phyloP scores from a whole-genome alignment of 2,888 invertebrate species.

The Leptinotarsa juncta region DNA sequence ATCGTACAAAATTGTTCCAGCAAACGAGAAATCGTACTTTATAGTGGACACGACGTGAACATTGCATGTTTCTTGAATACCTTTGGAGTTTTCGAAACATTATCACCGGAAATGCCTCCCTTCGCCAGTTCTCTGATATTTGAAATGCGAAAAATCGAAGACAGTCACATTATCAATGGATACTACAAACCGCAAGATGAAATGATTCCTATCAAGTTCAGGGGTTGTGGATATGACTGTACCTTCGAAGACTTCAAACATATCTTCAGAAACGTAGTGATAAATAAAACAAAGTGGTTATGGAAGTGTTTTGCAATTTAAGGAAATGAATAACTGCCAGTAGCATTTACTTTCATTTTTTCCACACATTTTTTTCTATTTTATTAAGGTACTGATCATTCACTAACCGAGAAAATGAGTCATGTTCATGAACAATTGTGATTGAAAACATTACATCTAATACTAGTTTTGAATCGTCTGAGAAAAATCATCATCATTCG shows the following conservation, averaged over 20 bases:
- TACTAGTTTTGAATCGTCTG: too few species aligned
- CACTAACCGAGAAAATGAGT: too few species aligned
- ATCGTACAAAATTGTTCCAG: not conserved
- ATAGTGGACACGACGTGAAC: conserved; percentile 29
- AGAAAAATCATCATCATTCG: too few species aligned
- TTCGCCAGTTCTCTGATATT: conserved; percentile 34
- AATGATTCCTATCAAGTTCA: conserved; percentile 26
- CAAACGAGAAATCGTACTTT: conserved; percentile 14
- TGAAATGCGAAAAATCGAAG: conserved; percentile 24
- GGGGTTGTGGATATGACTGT: conserved; percentile 28
- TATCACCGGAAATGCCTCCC: conserved; percentile 12
- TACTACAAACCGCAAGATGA: conserved; percentile 26
- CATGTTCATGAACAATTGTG: too few species aligned
- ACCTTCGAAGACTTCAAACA: conserved; percentile 26
- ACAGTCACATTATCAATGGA: conserved; percentile 19
- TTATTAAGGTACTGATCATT: too few species aligned
- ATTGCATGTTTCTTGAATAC: conserved; percentile 29
- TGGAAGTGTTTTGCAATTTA: conserved; percentile 13
- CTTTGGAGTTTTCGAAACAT: conserved; percentile 8
- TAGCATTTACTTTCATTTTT: too few species aligned
- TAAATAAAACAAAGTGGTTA: conserved; percentile 24
- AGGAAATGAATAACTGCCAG: too few species aligned
- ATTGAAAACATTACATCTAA: too few species aligned
- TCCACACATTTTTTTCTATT: too few species aligned
- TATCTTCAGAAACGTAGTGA: conserved; percentile 17